A percentile compares a stretch with the other conserved stretches of the same genome.
Evolutionary conservation across 2,888 invertebrate genomes (phyloP).

Genomic region (Synergus itoensis): DNA sequence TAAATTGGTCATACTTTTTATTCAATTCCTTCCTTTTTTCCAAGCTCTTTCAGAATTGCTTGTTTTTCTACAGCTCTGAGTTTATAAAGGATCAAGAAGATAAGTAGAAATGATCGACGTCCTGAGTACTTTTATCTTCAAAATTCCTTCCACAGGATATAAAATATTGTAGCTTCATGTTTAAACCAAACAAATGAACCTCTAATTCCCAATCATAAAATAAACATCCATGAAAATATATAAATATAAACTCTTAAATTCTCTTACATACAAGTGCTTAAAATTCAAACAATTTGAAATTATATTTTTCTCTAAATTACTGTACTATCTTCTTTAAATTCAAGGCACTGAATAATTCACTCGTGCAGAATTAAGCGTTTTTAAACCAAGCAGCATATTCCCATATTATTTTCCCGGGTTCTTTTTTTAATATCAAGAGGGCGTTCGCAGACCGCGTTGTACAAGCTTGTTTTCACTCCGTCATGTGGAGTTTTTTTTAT

Average conservation of each 20-base stretch:
- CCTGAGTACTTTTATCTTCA: constrained; percentile 9
- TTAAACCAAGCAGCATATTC: neutral
- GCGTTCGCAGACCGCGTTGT: neutral
- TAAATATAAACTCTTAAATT: no score
- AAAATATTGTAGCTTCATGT: no score
- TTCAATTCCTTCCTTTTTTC: neutral
- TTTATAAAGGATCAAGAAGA: constrained; percentile 13
- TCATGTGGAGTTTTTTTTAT: neutral
- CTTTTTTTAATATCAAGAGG: neutral
- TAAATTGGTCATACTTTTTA: constrained; percentile 12
- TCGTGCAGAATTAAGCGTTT: neutral
- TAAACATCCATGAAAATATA: no score
- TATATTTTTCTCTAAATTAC: no score
- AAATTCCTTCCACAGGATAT: neutral
- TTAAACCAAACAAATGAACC: no score
- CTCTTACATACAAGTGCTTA: no score
- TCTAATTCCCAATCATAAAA: no score
- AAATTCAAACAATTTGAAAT: no score
- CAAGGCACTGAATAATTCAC: neutral
- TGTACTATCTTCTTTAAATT: neutral
- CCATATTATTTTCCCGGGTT: neutral
- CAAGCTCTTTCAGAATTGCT: neutral
- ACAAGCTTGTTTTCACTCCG: neutral
- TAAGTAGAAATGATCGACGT: constrained; percentile 19
- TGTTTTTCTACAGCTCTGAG: neutral